phyloP scores from a whole-genome alignment of 2,888 invertebrate genomes.

The Drosophila melanosoma region DNA sequence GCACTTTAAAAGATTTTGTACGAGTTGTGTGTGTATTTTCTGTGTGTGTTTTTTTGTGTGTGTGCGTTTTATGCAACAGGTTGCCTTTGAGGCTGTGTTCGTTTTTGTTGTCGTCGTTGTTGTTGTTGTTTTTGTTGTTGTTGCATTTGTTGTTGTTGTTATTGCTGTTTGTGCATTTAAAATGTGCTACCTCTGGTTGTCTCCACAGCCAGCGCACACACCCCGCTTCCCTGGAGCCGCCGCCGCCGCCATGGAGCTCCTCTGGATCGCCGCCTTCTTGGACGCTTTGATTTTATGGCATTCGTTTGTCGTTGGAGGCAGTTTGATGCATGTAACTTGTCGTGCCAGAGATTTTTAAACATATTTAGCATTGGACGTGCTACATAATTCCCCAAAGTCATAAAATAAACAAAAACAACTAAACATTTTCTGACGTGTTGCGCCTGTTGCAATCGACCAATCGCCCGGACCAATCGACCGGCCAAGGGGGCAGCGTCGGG shows the following conservation, averaged over 20 bases:
- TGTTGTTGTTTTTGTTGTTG: slow-evolving; percentile 24
- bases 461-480: neutral
- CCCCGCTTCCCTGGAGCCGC: neutral
- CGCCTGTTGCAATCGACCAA: slow-evolving; percentile 36
- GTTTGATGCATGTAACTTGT: slow-evolving; percentile 78
- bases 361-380: slow-evolving; percentile 76
- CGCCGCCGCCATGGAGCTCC: slow-evolving; percentile 13
- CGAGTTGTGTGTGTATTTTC: slow-evolving; percentile 37
- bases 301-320: slow-evolving; percentile 70
- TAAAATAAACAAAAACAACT: slow-evolving; percentile 49
- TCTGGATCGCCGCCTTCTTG: slow-evolving; percentile 60
- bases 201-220: slow-evolving; percentile 9
- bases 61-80: slow-evolving; percentile 67
- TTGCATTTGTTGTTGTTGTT: slow-evolving; percentile 38
- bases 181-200: slow-evolving; percentile 38
- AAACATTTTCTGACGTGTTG: slow-evolving; percentile 35
- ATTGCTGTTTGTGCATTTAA: slow-evolving; percentile 48
- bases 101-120: slow-evolving; percentile 9
- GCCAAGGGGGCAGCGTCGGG: slow-evolving; percentile 28
- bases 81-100: slow-evolving; percentile 55
- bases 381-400: slow-evolving; percentile 68
- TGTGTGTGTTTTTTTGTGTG: slow-evolving; percentile 13
- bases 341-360: slow-evolving; percentile 73
- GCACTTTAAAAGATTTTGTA: slow-evolving; percentile 60
- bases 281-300: slow-evolving; percentile 72